Percentiles rank a stretch among this genome's conserved stretches.
phyloP scores from a whole-genome alignment of 2,888 invertebrate genomes.

The Drosophila lacicola region DNA sequence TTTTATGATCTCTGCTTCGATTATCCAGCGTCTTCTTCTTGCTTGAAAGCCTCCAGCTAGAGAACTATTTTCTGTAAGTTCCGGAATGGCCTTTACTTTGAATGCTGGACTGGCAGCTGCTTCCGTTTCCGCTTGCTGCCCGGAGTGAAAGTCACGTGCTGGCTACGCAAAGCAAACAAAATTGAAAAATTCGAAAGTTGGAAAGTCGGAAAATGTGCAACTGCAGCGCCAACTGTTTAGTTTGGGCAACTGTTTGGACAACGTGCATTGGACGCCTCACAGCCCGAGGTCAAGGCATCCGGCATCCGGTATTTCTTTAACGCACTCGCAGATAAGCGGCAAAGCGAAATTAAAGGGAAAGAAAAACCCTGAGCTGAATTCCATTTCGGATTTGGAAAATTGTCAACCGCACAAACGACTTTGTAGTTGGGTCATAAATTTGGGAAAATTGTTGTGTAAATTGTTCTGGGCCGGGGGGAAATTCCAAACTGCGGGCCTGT shows the following conservation, averaged over 20 bases:
- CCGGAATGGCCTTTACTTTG: constrained; percentile 3
- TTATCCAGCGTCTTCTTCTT: background rate
- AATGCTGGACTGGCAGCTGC: constrained; percentile 27
- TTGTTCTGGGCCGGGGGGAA: constrained; percentile 32
- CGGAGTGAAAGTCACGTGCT: constrained; percentile 36
- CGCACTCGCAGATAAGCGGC: constrained; percentile 28
- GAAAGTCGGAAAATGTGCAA: constrained; percentile 31
- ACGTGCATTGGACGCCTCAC: constrained; percentile 19
- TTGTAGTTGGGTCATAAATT: constrained; percentile 25
- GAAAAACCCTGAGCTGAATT: constrained; percentile 38
- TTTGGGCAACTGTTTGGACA: constrained; percentile 25
- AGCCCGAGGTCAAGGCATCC: constrained; percentile 1
- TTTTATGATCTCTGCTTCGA: background rate
- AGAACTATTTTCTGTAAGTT: background rate
- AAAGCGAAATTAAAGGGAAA: constrained; percentile 10
- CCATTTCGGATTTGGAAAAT: constrained; percentile 40
- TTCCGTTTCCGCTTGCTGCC: constrained; percentile 33
- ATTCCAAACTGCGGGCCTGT: constrained; percentile 36
- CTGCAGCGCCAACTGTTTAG: constrained; percentile 18
- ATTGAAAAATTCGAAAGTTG: constrained; percentile 26
- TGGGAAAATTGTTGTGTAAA: constrained; percentile 24
- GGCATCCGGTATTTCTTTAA: constrained; percentile 30
- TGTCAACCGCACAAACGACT: constrained; percentile 33
- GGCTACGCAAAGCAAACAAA: constrained; percentile 31
- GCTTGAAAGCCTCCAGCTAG: background rate